Evolutionary conservation across 2,888 invertebrate species (phyloP).

Genomic region (Bhutanitis thaidina): DNA sequence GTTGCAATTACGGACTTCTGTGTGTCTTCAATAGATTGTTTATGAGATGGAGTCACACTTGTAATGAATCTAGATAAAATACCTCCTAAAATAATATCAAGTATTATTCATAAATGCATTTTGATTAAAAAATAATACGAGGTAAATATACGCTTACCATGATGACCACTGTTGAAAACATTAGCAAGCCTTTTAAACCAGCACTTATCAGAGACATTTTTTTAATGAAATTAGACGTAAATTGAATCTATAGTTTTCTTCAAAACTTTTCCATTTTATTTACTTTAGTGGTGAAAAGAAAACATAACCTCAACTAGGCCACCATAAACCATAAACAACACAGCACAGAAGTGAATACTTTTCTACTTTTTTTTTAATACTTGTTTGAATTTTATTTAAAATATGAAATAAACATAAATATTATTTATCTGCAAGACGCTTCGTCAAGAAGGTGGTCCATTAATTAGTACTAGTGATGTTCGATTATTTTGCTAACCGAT

Average conservation of each 20-base stretch:
- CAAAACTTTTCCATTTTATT: constrained; percentile 2
- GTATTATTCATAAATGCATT: background rate
- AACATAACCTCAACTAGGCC: constrained; percentile 9
- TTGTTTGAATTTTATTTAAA: no score
- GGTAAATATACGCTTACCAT: constrained; percentile 38
- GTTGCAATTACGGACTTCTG: constrained; percentile 79
- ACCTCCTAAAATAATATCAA: constrained; percentile 47
- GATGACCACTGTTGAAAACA: constrained; percentile 42
- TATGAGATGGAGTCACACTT: constrained; percentile 42
- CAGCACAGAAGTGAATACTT: no score
- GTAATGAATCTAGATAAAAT: constrained; percentile 58
- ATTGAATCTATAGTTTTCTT: background rate
- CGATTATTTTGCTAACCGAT: no score
- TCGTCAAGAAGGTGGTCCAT: no score
- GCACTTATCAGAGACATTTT: constrained; percentile 55
- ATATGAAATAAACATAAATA: no score
- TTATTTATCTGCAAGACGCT: no score
- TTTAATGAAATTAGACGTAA: constrained; percentile 11
- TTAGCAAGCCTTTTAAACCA: constrained; percentile 51
- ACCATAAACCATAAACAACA: no score
- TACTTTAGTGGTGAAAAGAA: background rate
- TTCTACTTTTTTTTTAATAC: no score
- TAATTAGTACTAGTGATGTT: no score
- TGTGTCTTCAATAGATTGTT: constrained; percentile 41
- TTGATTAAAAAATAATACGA: background rate